These are phyloP conservation scores for Tapera naevia DNA, from an alignment of 2,797 vertebrate genomes.

Conservation along the genomic window DNA sequence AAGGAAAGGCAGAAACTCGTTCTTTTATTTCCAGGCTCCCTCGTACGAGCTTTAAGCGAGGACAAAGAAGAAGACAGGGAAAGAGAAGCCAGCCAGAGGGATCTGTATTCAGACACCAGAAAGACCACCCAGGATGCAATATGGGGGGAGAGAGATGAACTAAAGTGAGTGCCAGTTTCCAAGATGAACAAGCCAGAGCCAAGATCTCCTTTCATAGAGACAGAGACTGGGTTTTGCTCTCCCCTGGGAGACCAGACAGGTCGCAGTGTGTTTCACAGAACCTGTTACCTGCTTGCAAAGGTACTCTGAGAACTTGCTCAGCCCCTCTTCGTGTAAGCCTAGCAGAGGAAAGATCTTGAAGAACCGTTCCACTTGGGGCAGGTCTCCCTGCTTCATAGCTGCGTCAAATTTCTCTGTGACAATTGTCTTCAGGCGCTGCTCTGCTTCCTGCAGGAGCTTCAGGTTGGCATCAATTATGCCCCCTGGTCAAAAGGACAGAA, in stretches of 20 bases:
- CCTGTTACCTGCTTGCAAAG: conserved; percentile 90
- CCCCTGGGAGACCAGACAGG: background rate
- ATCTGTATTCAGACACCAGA: background rate
- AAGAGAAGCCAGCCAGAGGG: background rate
- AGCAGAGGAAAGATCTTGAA: conserved; percentile 98
- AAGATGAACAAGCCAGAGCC: background rate
- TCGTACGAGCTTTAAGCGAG: background rate
- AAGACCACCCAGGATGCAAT: background rate
- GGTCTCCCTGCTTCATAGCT: conserved; percentile 88
- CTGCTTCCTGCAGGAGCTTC: conserved; percentile 92
- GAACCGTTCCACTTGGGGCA: conserved; percentile 94
- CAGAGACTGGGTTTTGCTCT: background rate
- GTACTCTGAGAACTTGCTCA: conserved; percentile 93
- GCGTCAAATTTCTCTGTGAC: conserved; percentile 89
- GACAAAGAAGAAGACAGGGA: background rate
- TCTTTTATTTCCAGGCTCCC: background rate
- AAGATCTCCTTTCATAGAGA: background rate
- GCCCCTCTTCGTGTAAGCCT: conserved; percentile 94
- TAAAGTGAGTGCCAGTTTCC: background rate
- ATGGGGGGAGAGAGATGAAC: background rate
- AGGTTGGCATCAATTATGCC: conserved; percentile 94
- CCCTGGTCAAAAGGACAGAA: conserved; percentile 72
- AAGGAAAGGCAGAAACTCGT: background rate
- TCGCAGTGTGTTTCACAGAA: background rate
- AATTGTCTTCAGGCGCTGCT: conserved; percentile 89